A percentile compares a stretch with the other conserved stretches of the same genome.
Evolutionary conservation across 2,888 invertebrate genomes (phyloP).

Genomic region (Lycia hirtaria): DNA sequence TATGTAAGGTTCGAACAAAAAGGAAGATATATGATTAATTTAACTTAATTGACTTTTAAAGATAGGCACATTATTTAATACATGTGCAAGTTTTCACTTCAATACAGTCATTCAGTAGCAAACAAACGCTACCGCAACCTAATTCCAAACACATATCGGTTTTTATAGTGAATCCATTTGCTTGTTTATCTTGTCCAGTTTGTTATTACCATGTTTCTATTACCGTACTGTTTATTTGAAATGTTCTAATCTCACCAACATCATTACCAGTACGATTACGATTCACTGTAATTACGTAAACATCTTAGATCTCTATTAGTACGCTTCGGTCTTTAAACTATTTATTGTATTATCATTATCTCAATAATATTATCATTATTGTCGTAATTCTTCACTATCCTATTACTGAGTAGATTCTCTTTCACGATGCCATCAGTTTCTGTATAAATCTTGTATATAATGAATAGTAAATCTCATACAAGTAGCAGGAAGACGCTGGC

Average conservation of each 20-base stretch:
- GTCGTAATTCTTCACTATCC: no score
- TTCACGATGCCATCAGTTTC: no score
- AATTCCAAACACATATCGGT: slow-evolving; percentile 68
- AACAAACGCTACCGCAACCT: slow-evolving; percentile 45
- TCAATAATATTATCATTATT: neutral
- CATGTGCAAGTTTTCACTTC: slow-evolving; percentile 10
- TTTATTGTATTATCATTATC: neutral
- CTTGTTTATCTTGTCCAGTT: slow-evolving; percentile 66
- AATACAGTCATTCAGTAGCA: slow-evolving; percentile 51
- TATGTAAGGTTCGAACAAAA: no score
- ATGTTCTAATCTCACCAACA: slow-evolving; percentile 46
- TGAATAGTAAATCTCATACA: no score
- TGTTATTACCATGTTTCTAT: slow-evolving; percentile 62
- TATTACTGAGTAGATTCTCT: no score
- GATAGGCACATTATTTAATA: neutral
- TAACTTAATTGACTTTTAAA: no score
- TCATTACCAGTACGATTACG: slow-evolving; percentile 33
- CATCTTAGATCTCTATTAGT: slow-evolving; percentile 27
- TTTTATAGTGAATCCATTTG: slow-evolving; percentile 68
- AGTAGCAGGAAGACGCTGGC: no score
- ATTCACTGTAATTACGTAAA: slow-evolving; percentile 39
- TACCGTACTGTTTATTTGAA: slow-evolving; percentile 61
- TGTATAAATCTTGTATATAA: no score
- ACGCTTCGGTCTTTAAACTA: slow-evolving; percentile 2
- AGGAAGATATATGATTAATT: no score